phyloP scores from a whole-genome alignment of 2,113 vertebrate species.

The Cervus canadensis region DNA sequence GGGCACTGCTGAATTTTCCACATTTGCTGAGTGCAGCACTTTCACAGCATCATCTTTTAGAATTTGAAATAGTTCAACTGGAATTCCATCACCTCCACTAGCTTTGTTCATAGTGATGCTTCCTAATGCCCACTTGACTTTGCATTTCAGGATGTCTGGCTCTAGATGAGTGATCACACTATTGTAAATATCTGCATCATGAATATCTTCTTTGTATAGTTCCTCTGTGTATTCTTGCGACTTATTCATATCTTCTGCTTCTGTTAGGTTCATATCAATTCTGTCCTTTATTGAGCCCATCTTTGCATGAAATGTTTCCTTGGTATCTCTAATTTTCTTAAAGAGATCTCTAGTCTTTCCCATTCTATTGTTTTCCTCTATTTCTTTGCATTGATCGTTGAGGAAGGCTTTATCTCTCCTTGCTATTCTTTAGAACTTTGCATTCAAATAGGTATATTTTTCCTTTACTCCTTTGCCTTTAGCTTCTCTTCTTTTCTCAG shows the following conservation, averaged over 20 bases:
- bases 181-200: neutral
- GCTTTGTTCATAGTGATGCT: neutral
- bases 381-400: fast-evolving
- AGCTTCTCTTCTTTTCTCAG: neutral
- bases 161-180: neutral
- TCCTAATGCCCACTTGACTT: neutral
- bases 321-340: neutral
- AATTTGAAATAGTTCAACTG: neutral
- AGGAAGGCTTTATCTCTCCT: neutral
- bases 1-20: neutral
- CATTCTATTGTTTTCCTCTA: neutral
- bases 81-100: neutral
- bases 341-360: neutral
- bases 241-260: neutral
- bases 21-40: neutral
- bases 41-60: neutral
- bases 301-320: neutral
- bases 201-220: neutral
- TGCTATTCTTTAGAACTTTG: neutral
- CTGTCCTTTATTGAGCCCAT: neutral
- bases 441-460: neutral
- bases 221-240: neutral
- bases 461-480: neutral
- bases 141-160: neutral
- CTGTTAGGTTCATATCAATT: neutral